Conservation (phyloP, 1,140 invertebrate species). For the Drosophila punjabiensis region DNA sequence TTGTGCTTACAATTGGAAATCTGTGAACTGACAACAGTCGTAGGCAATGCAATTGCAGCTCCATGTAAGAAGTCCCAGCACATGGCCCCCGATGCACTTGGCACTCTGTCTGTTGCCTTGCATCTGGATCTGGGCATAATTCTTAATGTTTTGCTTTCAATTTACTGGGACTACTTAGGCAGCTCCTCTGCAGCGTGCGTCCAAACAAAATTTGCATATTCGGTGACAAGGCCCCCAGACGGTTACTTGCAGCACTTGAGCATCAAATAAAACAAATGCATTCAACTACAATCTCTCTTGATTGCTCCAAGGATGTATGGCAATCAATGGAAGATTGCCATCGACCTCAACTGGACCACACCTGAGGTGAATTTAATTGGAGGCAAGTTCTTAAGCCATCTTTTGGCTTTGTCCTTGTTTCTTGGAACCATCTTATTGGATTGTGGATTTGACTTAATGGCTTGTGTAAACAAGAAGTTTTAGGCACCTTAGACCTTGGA, state of each 20-base stretch:
- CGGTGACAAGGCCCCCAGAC: conserved; percentile 21
- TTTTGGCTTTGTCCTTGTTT: conserved; percentile 18
- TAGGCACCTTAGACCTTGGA: neutral
- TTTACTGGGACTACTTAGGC: conserved; percentile 75
- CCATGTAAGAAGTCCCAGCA: conserved; percentile 57
- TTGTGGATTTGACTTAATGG: conserved; percentile 24
- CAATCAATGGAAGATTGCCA: conserved; percentile 28
- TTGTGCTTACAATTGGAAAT: conserved; percentile 71
- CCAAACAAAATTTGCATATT: conserved; percentile 68
- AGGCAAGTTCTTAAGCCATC: conserved; percentile 23
- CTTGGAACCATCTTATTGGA: conserved; percentile 18
- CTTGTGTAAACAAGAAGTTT: conserved; percentile 20
- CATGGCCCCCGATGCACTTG: conserved; percentile 57
- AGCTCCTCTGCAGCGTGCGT: conserved; percentile 21
- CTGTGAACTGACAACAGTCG: conserved; percentile 68
- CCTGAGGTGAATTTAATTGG: conserved; percentile 33
- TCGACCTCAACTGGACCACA: conserved; percentile 49
- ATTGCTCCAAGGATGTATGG: conserved; percentile 15
- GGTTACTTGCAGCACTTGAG: conserved; percentile 19
- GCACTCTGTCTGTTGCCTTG: conserved; percentile 28
- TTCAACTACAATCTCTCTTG: conserved; percentile 19
- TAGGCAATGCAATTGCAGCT: conserved; percentile 20
- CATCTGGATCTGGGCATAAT: conserved; percentile 76
- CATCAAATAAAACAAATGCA: conserved; percentile 54
- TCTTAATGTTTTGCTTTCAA: conserved; percentile 83